phyloP scores from a whole-genome alignment of 1,140 invertebrate genomes.

The Sinella curviseta region DNA sequence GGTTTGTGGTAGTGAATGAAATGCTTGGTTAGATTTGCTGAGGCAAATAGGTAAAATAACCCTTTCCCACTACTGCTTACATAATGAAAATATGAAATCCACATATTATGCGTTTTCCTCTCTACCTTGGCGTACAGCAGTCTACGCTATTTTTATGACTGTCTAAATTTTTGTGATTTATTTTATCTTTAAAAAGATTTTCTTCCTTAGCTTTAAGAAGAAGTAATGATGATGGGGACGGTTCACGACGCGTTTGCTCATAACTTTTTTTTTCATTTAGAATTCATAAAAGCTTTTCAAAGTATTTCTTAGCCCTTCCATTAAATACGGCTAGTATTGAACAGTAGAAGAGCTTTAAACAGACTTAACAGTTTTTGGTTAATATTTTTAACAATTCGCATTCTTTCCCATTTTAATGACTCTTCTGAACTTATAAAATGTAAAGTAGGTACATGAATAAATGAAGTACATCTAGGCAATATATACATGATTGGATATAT shows the following conservation, averaged over 20 bases:
- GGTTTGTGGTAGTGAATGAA: neutral
- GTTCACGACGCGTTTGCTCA: neutral
- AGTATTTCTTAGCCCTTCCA: no score
- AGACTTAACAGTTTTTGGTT: neutral
- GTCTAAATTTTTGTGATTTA: conserved; percentile 10
- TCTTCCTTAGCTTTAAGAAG: neutral
- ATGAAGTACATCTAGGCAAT: no score
- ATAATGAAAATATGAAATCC: neutral
- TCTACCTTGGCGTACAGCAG: neutral
- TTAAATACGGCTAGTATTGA: no score
- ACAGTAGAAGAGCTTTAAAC: no score
- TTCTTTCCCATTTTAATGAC: neutral
- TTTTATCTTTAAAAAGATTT: neutral
- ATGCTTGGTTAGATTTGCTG: neutral
- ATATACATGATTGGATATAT: no score
- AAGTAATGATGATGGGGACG: neutral
- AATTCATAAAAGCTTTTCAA: no score
- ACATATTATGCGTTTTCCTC: neutral
- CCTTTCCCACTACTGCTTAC: neutral
- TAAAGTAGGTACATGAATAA: no score
- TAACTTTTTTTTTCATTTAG: no score
- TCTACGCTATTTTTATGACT: conserved; percentile 13
- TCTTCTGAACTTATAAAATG: no score
- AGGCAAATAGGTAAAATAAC: neutral
- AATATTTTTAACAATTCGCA: neutral